Conservation (phyloP, 2,888 invertebrate species). For the Endotricha flammealis region DNA sequence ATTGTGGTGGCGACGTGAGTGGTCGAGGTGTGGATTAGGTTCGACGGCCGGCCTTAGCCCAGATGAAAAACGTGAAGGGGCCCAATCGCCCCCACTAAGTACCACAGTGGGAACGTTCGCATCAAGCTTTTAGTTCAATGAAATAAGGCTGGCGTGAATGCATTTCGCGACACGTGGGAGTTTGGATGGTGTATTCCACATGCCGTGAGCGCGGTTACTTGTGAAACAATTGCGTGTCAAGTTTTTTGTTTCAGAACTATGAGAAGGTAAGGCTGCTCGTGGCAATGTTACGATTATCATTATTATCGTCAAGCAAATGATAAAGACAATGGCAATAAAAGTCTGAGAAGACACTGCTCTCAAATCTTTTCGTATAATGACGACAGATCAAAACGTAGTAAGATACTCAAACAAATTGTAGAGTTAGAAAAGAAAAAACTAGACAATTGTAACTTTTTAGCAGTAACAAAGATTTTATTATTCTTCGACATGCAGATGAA, state of each 20-base stretch:
- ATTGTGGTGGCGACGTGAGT: slow-evolving; percentile 32
- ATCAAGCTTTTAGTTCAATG: slow-evolving; percentile 40
- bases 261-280: background rate
- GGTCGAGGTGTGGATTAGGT: slow-evolving; percentile 28
- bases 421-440: too few species aligned
- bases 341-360: too few species aligned
- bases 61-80: slow-evolving; percentile 69
- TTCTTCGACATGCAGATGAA: too few species aligned
- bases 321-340: too few species aligned
- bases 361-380: too few species aligned
- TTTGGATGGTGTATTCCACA: background rate
- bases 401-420: too few species aligned
- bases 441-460: too few species aligned
- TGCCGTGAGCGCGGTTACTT: background rate
- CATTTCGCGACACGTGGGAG: slow-evolving; percentile 12
- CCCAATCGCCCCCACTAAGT: slow-evolving; percentile 44
- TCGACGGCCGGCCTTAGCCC: slow-evolving; percentile 74
- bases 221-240: background rate
- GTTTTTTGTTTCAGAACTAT: background rate
- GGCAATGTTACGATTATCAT: too few species aligned
- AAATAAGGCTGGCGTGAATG: slow-evolving; percentile 38
- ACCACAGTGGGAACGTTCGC: slow-evolving; percentile 45
- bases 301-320: too few species aligned
- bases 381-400: too few species aligned
- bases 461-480: too few species aligned